Conservation (phyloP, 1,140 invertebrate species). For the Bombus sylvicola region DNA sequence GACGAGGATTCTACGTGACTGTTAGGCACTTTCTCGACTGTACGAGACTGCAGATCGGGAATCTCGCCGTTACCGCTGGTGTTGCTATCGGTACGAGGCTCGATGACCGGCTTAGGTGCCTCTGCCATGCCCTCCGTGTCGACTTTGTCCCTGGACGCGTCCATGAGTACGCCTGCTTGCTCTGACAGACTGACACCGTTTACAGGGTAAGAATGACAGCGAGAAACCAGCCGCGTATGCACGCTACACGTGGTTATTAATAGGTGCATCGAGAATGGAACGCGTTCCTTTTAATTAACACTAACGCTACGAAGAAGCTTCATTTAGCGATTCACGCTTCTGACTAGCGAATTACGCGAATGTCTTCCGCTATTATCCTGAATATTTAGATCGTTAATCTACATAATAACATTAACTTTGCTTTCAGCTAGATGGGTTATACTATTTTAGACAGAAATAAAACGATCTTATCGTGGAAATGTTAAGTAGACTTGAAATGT, state of each 20-base stretch:
- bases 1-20: background rate
- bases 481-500: background rate
- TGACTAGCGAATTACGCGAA: background rate
- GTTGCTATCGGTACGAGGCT: background rate
- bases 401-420: background rate
- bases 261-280: slow-evolving; percentile 71
- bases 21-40: background rate
- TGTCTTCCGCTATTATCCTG: background rate
- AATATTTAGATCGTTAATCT: background rate
- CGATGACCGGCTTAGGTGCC: slow-evolving; percentile 1
- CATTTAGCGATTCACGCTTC: background rate
- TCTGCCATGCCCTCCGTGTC: slow-evolving; percentile 26
- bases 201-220: slow-evolving; percentile 37
- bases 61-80: slow-evolving; percentile 1
- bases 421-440: no score
- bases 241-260: slow-evolving; percentile 45
- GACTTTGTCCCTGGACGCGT: slow-evolving; percentile 47
- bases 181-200: slow-evolving; percentile 51
- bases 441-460: background rate
- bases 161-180: slow-evolving; percentile 55
- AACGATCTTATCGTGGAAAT: background rate
- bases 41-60: slow-evolving; percentile 11
- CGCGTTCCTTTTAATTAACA: slow-evolving; percentile 66
- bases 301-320: background rate
- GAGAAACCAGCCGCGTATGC: background rate